Conservation (phyloP, 2,113 vertebrate genomes). For the Candoia aspera region DNA sequence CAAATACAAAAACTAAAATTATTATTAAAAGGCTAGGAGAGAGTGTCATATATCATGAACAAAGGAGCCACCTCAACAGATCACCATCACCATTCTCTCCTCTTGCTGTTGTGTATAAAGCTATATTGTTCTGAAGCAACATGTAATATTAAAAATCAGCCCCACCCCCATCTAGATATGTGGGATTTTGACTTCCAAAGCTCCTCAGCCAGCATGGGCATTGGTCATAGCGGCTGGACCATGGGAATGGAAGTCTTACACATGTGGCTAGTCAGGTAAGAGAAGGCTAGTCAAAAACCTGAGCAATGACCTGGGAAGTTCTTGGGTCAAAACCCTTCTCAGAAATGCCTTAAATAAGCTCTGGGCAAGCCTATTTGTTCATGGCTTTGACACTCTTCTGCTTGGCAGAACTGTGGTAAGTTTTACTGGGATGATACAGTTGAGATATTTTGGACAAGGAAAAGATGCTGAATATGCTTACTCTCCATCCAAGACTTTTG, state of each 20-base stretch:
- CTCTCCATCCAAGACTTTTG: not conserved
- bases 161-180: no score
- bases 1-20: not conserved
- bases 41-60: not conserved
- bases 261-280: not conserved
- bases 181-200: not conserved
- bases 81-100: not conserved
- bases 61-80: not conserved
- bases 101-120: not conserved
- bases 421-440: not conserved
- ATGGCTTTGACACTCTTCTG: not conserved
- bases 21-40: not conserved
- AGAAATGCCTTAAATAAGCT: not conserved
- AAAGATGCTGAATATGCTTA: not conserved
- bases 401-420: not conserved
- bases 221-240: not conserved
- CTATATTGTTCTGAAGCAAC: not conserved
- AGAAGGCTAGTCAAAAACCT: not conserved
- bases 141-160: not conserved
- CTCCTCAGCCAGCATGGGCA: not conserved
- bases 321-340: not conserved
- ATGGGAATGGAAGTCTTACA: not conserved
- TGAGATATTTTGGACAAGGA: not conserved
- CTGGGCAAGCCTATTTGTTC: not conserved
- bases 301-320: not conserved